phyloP scores from a whole-genome alignment of 2,113 vertebrate species.

The Protobothrops flavoviridis region DNA sequence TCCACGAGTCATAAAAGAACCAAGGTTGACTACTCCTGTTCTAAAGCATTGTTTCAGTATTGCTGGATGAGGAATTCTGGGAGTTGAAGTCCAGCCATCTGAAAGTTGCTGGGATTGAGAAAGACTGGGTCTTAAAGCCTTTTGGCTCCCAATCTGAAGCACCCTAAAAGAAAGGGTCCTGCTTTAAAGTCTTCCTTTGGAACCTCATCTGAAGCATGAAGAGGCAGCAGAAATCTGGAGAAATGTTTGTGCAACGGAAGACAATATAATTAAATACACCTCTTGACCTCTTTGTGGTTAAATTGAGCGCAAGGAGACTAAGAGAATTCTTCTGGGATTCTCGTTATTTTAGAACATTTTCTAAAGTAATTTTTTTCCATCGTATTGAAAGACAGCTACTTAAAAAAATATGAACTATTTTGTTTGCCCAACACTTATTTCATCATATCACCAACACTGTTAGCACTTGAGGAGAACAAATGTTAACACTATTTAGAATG shows the following conservation, averaged over 20 bases:
- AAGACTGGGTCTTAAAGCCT: not conserved
- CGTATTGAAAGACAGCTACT: not conserved
- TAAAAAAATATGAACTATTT: not conserved
- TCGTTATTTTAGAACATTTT: not conserved
- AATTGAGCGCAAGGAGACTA: not conserved
- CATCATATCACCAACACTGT: slow-evolving; percentile 38
- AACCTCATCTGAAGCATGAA: not conserved
- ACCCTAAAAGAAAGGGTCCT: not conserved
- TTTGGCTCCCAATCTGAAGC: not conserved
- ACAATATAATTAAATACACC: not conserved
- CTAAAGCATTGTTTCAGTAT: not conserved
- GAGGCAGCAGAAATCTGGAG: not conserved
- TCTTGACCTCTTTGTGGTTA: not conserved
- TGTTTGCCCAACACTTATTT: not conserved
- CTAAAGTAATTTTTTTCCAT: not conserved
- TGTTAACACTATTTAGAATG: slow-evolving; percentile 17
- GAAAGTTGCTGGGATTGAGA: not conserved
- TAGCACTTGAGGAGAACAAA: slow-evolving; percentile 8
- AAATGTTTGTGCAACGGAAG: not conserved
- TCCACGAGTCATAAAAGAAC: too few relatives aligned
- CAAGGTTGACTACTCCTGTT: not conserved
- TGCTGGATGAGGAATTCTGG: not conserved
- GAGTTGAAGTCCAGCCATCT: not conserved
- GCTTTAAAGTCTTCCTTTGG: not conserved
- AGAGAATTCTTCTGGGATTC: not conserved